Evolutionary conservation across 2,113 vertebrate genomes (phyloP).

Genomic region (Oreochromis niloticus): DNA sequence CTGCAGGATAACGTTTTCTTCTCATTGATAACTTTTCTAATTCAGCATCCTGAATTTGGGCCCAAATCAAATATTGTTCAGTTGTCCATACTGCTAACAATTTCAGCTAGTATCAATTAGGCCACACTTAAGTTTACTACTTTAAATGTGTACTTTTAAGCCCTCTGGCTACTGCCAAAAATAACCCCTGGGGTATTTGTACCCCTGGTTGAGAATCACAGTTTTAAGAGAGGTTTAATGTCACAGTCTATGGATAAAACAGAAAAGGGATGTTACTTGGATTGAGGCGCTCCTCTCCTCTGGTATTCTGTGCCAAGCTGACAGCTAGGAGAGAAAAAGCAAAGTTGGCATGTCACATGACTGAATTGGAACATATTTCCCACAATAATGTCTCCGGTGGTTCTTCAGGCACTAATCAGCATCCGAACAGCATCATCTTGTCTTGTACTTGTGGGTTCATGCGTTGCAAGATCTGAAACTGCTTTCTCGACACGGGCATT

Average conservation of each 20-base stretch:
- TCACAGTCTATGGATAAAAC: neutral
- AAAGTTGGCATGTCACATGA: neutral
- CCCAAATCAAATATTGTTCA: neutral
- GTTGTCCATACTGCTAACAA: rapidly evolving
- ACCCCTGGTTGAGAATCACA: neutral
- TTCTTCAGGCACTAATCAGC: neutral
- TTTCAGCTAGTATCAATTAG: neutral
- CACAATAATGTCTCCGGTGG: neutral
- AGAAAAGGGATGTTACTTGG: constrained; percentile 76
- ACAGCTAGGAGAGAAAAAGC: constrained; percentile 71
- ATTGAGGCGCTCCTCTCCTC: constrained; percentile 70
- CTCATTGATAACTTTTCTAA: neutral
- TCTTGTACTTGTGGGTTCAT: neutral
- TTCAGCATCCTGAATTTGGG: neutral
- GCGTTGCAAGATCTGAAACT: neutral
- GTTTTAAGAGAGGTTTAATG: neutral
- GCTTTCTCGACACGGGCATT: neutral
- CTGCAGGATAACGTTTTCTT: neutral
- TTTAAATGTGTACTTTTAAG: neutral
- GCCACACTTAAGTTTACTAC: neutral
- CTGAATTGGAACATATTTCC: neutral
- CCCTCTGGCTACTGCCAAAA: neutral
- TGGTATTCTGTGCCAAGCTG: constrained; percentile 77
- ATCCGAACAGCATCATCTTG: neutral
- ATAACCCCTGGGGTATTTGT: neutral